Base-by-base conservation (phyloP, 2,888 invertebrate genomes). In the Ditula angustiorana region DNA sequence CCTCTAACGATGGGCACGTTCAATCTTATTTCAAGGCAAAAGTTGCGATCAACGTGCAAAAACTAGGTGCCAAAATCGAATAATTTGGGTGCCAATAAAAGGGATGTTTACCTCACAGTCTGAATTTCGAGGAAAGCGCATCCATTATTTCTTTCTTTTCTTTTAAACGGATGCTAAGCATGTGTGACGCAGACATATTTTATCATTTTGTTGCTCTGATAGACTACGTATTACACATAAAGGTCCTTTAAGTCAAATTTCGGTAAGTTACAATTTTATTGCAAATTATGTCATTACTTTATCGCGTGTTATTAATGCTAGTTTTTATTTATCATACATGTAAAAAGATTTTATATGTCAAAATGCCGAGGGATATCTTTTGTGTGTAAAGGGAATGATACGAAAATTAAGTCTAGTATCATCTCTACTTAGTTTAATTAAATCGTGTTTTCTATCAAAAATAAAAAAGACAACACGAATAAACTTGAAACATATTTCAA, bases 401-500 rank as follows among this genome's bases (percentile, higher is more conserved):
- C 8, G n/a, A n/a, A n/a, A n/a, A 33, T 26, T 41, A 26, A 10
- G 5, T 11, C 21, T 35, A 10, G 24, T 16, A 16, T 19, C 13
- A 0, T 4, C 8, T 13, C 13, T 26, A 49, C 56, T 47, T 55
- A n/a, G 4, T 35, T 49, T 28, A 53, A 46, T 21, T 21, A 26
- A 47, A 19, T 28, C 10, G 21, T 26, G 37, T 23, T 13, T 30
- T 33, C 44, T 53, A 41, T 30, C n/a, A 35, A 61, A n/a, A 46
- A 19, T 35, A 33, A 61, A 62, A n/a, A 24, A 47, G 26, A 46
- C 47, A 23, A 28, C 41, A n/a, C 13, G 16, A 11, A 24, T 19
- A 13, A 53, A 46, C 46, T 44, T 33, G 8, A 52, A 53, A 46
- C 26, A 58, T 64, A 58, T 58, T 64, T 64, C 58, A 58, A 35